Base-by-base conservation (phyloP, 2,797 vertebrate species). In the Podargus strigoides region DNA sequence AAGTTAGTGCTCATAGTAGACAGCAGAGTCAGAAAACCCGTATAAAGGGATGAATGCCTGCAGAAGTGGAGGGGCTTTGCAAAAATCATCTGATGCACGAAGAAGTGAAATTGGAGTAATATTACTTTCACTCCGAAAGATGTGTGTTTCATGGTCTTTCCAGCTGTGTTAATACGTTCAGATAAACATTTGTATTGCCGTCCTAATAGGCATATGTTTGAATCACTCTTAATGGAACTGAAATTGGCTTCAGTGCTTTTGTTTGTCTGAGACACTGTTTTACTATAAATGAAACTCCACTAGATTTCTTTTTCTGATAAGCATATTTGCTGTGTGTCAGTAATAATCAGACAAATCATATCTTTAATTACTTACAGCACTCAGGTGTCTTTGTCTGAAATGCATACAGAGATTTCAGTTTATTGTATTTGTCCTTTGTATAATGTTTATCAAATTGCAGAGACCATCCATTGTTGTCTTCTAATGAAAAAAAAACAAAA, bases 391-490 rank as follows among this genome's bases (percentile, higher is more conserved):
- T 98, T 91, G 97, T 95, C 73, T 98, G 96, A 42, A 97, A 87
- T 14, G 97, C 97, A 62, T 97, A 84, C 60, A 91, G 97, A 24
- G 98, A 98, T 94, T 98, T 98, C 87, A 98, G 87, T 93, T 93
- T 95, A 62, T 96, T 92, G 83, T 96, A 94, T 56, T 70, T 96
- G 75, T 94, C 93, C 83, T 96, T 94, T 17, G 92, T 98, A 94
- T 99, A 98, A 89, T 98, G 98, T 89, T 98, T 99, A 97, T 99
- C 99, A 41, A 99, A 98, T 64, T 99, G 98, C 89, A 98, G 97
- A 39, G 99, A 98, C 99, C 99, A 99, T 85, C 99, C 99, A 41
- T 98, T 99, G 96, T 99, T 99, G 98, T 99, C 99, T 88, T 98
- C 99, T 99, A 96, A 87, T 91, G 78, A 92, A 89, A 94, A 89